Percentiles rank a stretch among this genome's conserved stretches.
phyloP scores from a whole-genome alignment of 2,113 vertebrate species.

The human region GRCh38 chr1:72223501-72224000 shows the following conservation, averaged over 20 bases:
- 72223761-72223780: neutral
- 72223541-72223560: neutral
- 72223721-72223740: neutral
- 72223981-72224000: slow-evolving; percentile 82
- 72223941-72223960: slow-evolving; percentile 82
- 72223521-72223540: neutral
- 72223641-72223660: neutral
- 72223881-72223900: slow-evolving; percentile 74
- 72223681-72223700: slow-evolving; percentile 27
- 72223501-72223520: neutral
- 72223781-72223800: neutral
- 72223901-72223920: slow-evolving; percentile 70
- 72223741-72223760: neutral
- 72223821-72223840: slow-evolving; percentile 71
- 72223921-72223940: slow-evolving; percentile 82
- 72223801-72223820: slow-evolving; percentile 34
- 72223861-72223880: slow-evolving; percentile 62
- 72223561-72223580: neutral
- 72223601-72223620: neutral
- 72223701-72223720: neutral
- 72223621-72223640: slow-evolving; percentile 10
- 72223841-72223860: slow-evolving; percentile 49
- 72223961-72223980: slow-evolving; percentile 86
- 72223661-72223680: slow-evolving; percentile 24
- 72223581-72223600: neutral